Evolutionary conservation across 2,888 invertebrate genomes (phyloP).

Genomic region (Athrips mouffetella): DNA sequence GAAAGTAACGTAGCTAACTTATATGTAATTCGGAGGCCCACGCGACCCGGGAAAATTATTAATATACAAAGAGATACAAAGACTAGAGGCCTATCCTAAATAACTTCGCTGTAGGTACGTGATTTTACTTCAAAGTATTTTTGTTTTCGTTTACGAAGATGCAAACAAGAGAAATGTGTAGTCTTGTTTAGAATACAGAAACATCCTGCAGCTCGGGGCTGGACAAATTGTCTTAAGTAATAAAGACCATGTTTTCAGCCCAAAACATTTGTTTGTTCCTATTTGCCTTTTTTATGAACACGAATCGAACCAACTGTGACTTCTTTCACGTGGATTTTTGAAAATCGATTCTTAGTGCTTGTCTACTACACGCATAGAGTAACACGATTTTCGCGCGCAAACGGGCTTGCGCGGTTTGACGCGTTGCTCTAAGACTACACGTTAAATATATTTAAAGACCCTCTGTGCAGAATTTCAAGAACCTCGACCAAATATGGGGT

Average conservation of each 20-base stretch:
- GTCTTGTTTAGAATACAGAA: conserved; percentile 42
- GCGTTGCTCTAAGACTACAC: too few relatives aligned
- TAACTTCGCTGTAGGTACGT: conserved; percentile 56
- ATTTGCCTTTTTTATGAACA: too few relatives aligned
- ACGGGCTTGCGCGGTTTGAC: too few relatives aligned
- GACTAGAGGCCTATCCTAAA: conserved; percentile 52
- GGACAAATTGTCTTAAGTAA: conserved; percentile 36
- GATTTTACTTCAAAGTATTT: conserved; percentile 59
- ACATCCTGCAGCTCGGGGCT: conserved; percentile 36
- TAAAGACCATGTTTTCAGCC: neutral
- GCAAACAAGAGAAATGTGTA: conserved; percentile 47
- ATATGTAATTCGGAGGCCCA: conserved; percentile 50
- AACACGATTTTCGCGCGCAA: too few relatives aligned
- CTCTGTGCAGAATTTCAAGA: too few relatives aligned
- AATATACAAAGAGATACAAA: conserved; percentile 65
- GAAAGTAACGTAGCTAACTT: conserved; percentile 57
- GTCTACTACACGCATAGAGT: too few relatives aligned
- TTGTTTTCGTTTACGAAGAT: conserved; percentile 49
- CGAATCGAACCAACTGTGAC: too few relatives aligned
- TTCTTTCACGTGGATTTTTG: too few relatives aligned
- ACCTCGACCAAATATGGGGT: too few relatives aligned
- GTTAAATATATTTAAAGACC: too few relatives aligned
- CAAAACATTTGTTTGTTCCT: neutral
- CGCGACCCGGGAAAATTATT: conserved; percentile 59
- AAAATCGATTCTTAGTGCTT: too few relatives aligned